Evolutionary conservation across 2,797 vertebrate genomes (phyloP), one percentile per base, ranked within the genome.

Genomic region (Siniperca scherzeri): DNA sequence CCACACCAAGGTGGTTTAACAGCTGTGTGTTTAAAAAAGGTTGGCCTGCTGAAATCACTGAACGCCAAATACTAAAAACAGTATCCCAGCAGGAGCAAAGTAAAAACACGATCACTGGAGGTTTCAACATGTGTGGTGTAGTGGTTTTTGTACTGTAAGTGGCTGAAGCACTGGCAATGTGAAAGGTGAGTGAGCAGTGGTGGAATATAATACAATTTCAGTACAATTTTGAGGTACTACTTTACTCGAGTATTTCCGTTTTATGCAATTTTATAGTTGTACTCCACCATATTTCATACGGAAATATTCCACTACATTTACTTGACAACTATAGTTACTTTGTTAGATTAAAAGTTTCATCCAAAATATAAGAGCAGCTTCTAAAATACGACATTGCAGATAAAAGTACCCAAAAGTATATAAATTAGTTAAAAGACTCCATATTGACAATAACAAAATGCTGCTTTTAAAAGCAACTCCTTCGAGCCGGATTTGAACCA

Each of bases 401-500:
- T 30, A 16, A 13, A 57, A 27, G 27, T 17, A 33, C 14, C 1
- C 7, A 25, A n/a, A 55, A 55, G 53, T n/a, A 25, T 13, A 55
- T n/a, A 22, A 55, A 25, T n/a, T 5, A 25, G n/a, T 17, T 57
- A 9, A 17, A 33, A 33, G 16, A 59, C 56, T 19, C 3, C 13
- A 59, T 59, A n/a, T 17, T 46, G 16, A 46, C 46, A 46, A 17
- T 17, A 44, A 10, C 3, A 13, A 44, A 44, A 44, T 3, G 12
- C 27, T 57, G 27, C 25, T 16, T 56, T 56, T 52, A 9, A 78
- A 78, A 78, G 5, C 0, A 1, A 1, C 42, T 87, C 83, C 84
- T 88, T 81, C 57, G 69, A 87, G 89, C 71, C 77, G 22, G 77
- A 88, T 79, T 87, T 77, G 81, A 91, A 84, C 80, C 80, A 85